Evolutionary conservation across 2,113 vertebrate species (phyloP).

Genomic region (Hypomesus transpacificus): DNA sequence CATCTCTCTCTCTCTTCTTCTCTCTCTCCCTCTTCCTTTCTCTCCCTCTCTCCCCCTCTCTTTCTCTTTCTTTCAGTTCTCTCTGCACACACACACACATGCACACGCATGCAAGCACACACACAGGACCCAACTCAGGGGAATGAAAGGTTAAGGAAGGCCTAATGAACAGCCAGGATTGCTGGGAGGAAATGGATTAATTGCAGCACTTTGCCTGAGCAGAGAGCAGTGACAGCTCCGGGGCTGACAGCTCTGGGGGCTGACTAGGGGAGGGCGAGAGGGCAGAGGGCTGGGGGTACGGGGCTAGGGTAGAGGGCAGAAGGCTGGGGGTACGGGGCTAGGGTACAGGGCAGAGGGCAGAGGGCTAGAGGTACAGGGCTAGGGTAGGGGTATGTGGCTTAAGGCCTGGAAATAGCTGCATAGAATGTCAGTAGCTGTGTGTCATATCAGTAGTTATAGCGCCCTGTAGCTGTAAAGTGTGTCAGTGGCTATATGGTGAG

Average conservation of each 20-base stretch:
- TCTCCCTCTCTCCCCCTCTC: neutral
- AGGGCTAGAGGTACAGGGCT: neutral
- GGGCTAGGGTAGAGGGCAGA: neutral
- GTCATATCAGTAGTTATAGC: too few species aligned
- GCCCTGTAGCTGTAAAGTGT: too few species aligned
- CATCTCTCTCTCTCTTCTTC: neutral
- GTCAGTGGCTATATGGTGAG: too few species aligned
- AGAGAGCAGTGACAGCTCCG: neutral
- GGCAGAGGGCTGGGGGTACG: neutral
- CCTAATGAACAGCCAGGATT: conserved; percentile 45
- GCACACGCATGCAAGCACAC: too few species aligned
- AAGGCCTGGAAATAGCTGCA: too few species aligned
- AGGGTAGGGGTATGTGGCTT: too few species aligned
- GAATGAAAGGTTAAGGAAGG: conserved; percentile 21
- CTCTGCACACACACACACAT: neutral
- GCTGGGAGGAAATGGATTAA: conserved; percentile 51
- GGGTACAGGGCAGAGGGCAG: neutral
- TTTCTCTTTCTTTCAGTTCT: conserved; percentile 16
- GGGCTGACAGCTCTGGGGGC: neutral
- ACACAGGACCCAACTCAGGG: too few species aligned
- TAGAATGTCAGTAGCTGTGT: too few species aligned
- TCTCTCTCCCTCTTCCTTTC: neutral
- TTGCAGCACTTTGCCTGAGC: conserved; percentile 42
- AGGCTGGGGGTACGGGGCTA: conserved; percentile 11
- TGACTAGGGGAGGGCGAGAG: neutral